Base-by-base conservation (phyloP, 1,140 invertebrate species). In the Brachionus paranguensis region DNA sequence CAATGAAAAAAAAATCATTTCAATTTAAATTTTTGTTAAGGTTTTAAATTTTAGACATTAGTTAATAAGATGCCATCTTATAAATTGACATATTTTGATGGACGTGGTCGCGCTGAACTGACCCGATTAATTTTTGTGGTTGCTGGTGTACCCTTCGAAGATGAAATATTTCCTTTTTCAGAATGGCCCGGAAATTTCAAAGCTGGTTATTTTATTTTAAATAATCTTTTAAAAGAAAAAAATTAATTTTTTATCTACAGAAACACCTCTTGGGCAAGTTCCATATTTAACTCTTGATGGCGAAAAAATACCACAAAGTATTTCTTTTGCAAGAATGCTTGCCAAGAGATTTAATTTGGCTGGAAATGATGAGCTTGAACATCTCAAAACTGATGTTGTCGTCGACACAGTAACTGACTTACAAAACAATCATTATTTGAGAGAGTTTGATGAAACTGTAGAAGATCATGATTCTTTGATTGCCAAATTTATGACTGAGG, bases 31-130 rank as follows among this genome's bases (percentile, higher is more conserved):
- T 29, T 29, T 2, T 3, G 3, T 29, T 29, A 0, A 29, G 0
- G 7, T 37, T 37, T 37, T 6, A 7, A 37, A 37, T 37, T 37
- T 37, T 1, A 7, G 2, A 7, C 0, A 37, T 37, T 37, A 7
- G 6, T 5, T 37, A 45, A 33, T 37, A 45, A 33, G 5, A 78
- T 78, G 47, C 11, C 78, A 8, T 27, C 10, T 11, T 86, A 85
- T 53, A 74, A 47, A 27, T 47, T 86, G 14, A 79, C 53, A 20
- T 86, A 86, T 72, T 86, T 86, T 76, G 65, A 86, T 85, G 78
- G 60, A 53, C 83, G 84, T 43, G 85, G 85, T 33, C 65, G 85
- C 12, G 85, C 85, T 10, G 85, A 86, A 55, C 8, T 85, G 17
- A 68, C 70, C 1, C 68, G 85, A 2, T 11, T 85, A 37, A 70